Evolutionary conservation across 2,113 vertebrate species (phyloP).

Genomic region (Tragelaphus scriptus): DNA sequence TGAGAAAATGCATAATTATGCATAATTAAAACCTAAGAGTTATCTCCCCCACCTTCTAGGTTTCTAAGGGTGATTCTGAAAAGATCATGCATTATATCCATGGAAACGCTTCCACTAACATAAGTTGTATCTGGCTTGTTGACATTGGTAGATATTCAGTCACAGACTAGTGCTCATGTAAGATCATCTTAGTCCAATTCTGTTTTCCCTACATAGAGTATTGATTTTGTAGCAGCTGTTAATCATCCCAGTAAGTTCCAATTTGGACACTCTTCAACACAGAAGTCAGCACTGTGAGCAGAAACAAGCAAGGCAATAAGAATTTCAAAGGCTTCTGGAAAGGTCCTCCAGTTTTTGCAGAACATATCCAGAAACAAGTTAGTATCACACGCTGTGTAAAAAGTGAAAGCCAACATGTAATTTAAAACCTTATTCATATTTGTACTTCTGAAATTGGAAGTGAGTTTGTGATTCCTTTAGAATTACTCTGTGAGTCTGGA

Average conservation of each 20-base stretch:
- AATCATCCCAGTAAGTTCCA: slow-evolving; percentile 71
- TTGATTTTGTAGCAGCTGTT: slow-evolving; percentile 71
- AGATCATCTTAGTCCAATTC: slow-evolving; percentile 63
- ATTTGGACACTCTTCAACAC: slow-evolving; percentile 69
- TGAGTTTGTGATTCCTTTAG: slow-evolving; percentile 19
- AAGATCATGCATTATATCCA: slow-evolving; percentile 19
- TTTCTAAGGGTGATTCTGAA: neutral
- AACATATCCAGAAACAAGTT: slow-evolving; percentile 56
- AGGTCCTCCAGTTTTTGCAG: slow-evolving; percentile 57
- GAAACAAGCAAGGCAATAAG: slow-evolving; percentile 58
- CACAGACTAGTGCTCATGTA: slow-evolving; percentile 41
- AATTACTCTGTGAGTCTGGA: neutral
- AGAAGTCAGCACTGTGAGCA: slow-evolving; percentile 64
- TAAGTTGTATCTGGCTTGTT: slow-evolving; percentile 58
- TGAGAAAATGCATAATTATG: neutral
- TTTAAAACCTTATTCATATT: slow-evolving; percentile 11
- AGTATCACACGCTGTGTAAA: slow-evolving; percentile 34
- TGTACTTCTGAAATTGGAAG: slow-evolving; percentile 41
- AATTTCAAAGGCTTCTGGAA: slow-evolving; percentile 62
- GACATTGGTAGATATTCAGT: slow-evolving; percentile 34
- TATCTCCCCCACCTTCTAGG: neutral
- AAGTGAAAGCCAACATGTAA: neutral
- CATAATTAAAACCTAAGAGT: slow-evolving; percentile 23
- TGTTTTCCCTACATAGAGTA: slow-evolving; percentile 58
- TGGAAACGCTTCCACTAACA: slow-evolving; percentile 36